phyloP scores from a whole-genome alignment of 2,113 vertebrate genomes.

The Zapornia atra region DNA sequence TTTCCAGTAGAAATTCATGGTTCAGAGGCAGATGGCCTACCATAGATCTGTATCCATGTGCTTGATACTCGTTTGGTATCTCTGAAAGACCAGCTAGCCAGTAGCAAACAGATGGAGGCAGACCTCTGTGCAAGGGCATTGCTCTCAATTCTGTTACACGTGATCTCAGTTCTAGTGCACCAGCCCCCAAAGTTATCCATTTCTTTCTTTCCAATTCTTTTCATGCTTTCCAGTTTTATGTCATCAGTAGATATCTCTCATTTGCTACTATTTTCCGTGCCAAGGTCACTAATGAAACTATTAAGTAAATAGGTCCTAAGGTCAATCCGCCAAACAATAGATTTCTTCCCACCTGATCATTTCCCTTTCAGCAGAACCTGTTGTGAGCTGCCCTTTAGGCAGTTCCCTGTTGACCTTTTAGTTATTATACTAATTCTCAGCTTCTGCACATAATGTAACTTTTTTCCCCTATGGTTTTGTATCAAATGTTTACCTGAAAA shows the following conservation, averaged over 20 bases:
- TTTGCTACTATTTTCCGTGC: background rate
- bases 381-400: background rate
- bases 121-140: background rate
- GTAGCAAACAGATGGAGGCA: background rate
- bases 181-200: background rate
- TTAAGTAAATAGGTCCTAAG: background rate
- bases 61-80: background rate
- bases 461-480: background rate
- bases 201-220: slow-evolving; percentile 12
- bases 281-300: slow-evolving; percentile 13
- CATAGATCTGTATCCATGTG: background rate
- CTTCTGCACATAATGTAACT: background rate
- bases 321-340: background rate
- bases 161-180: background rate
- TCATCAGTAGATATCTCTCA: slow-evolving; percentile 5
- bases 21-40: background rate
- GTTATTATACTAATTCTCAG: background rate
- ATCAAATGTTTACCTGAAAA: background rate
- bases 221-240: slow-evolving; percentile 11
- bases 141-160: background rate
- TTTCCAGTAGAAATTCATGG: background rate
- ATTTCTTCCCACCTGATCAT: slow-evolving; percentile 37
- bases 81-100: background rate
- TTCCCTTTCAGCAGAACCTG: slow-evolving; percentile 20
- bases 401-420: background rate